phyloP scores from a whole-genome alignment of 2,888 invertebrate species.

The Poecilus cupreus region DNA sequence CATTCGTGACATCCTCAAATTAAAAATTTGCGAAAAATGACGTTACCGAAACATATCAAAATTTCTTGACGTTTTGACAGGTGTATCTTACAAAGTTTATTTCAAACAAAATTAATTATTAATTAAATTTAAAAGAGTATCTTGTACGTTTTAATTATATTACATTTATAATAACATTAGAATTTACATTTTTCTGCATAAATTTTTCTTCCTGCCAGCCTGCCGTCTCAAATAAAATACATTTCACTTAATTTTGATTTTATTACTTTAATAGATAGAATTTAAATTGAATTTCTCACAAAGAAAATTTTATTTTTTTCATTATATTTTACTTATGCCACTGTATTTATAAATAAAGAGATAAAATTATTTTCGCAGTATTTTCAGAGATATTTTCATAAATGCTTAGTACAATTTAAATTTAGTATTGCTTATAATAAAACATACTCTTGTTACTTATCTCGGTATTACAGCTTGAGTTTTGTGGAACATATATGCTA shows the following conservation, averaged over 20 bases:
- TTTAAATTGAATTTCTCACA: background rate
- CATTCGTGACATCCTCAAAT: background rate
- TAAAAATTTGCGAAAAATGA: background rate
- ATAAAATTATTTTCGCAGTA: no score
- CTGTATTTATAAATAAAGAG: no score
- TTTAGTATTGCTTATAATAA: no score
- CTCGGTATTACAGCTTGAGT: no score
- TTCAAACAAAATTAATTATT: slow-evolving; percentile 1
- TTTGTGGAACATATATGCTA: no score
- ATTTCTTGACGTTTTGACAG: background rate
- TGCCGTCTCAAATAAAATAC: background rate
- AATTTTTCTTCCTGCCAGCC: background rate
- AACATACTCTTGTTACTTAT: no score
- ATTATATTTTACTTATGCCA: no score
- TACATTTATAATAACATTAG: background rate
- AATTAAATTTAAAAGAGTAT: background rate
- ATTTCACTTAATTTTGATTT: background rate
- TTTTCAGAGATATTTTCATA: no score
- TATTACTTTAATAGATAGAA: background rate
- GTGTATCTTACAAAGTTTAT: background rate
- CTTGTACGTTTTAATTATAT: background rate
- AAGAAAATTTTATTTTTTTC: background rate
- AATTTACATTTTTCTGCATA: background rate
- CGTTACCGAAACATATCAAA: background rate
- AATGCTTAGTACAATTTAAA: no score